These are phyloP conservation scores for Drosophila pseudotakahashii DNA, from an alignment of 2,888 invertebrate genomes.

Conservation along the genomic window DNA sequence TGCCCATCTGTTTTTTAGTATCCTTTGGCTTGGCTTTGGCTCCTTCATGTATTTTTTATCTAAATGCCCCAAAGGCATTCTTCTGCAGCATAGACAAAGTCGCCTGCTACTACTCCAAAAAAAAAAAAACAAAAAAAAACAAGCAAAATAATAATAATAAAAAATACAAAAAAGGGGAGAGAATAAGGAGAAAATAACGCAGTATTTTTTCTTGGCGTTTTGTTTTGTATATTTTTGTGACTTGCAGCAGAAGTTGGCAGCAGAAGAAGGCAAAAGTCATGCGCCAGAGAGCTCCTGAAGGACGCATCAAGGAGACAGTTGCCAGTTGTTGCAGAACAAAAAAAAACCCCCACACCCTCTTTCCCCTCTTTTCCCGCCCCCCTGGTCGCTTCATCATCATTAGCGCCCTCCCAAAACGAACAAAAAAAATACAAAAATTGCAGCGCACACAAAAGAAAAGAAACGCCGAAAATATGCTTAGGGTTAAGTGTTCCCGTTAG, in stretches of 20 bases:
- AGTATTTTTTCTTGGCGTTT: slow-evolving; percentile 25
- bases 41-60: slow-evolving; percentile 69
- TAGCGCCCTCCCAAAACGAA: slow-evolving; percentile 57
- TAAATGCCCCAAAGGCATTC: slow-evolving; percentile 75
- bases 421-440: slow-evolving; percentile 13
- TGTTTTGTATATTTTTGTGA: slow-evolving; percentile 17
- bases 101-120: slow-evolving; percentile 35
- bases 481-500: slow-evolving; percentile 79
- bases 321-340: slow-evolving; percentile 57
- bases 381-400: slow-evolving; percentile 69
- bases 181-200: slow-evolving; percentile 25
- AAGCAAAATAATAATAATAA: slow-evolving; percentile 16
- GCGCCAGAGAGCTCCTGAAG: slow-evolving; percentile 81
- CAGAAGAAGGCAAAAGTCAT: slow-evolving; percentile 75
- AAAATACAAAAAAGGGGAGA: background rate
- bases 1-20: slow-evolving; percentile 37
- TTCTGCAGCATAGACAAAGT: slow-evolving; percentile 56
- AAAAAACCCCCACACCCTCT: background rate
- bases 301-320: slow-evolving; percentile 82
- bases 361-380: slow-evolving; percentile 13
- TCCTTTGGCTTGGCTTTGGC: slow-evolving; percentile 44
- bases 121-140: slow-evolving; percentile 22
- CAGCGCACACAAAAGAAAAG: slow-evolving; percentile 26
- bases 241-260: slow-evolving; percentile 60
- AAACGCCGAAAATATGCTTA: slow-evolving; percentile 64